These are phyloP conservation scores for Idaea aversata DNA, from an alignment of 2,888 invertebrate species.

Conservation along the genomic window DNA sequence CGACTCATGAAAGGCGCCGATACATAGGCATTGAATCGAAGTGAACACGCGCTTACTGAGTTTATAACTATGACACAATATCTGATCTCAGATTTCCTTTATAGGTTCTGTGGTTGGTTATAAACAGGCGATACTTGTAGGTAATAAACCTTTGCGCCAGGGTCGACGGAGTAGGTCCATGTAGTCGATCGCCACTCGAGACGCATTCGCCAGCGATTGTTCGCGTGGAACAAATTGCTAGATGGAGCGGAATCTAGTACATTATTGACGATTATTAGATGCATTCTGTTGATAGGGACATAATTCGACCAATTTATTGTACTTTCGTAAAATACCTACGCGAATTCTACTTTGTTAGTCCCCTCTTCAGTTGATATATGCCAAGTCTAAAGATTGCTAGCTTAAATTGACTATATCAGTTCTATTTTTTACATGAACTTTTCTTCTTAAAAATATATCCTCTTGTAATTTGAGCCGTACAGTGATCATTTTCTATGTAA, in stretches of 20 bases:
- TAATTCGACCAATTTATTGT: not conserved
- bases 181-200: constrained; percentile 37
- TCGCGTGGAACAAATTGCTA: constrained; percentile 29
- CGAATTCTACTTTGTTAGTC: too few species aligned
- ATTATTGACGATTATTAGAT: constrained; percentile 12
- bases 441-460: not conserved
- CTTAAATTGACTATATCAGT: too few species aligned
- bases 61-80: constrained; percentile 5
- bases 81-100: constrained; percentile 30
- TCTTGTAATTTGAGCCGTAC: constrained; percentile 32
- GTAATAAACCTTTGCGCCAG: constrained; percentile 35
- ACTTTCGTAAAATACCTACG: not conserved
- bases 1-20: not conserved
- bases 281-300: constrained; percentile 15
- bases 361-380: too few species aligned
- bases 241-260: constrained; percentile 32
- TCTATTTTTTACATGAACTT: not conserved
- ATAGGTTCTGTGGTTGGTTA: constrained; percentile 31
- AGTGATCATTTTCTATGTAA: constrained; percentile 26
- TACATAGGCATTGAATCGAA: not conserved
- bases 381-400: too few species aligned
- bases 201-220: constrained; percentile 35
- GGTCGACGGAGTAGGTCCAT: constrained; percentile 46
- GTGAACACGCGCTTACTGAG: not conserved
- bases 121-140: constrained; percentile 28